Evolutionary conservation across 2,888 invertebrate genomes (phyloP).

Genomic region (Epistrophe grossulariae): DNA sequence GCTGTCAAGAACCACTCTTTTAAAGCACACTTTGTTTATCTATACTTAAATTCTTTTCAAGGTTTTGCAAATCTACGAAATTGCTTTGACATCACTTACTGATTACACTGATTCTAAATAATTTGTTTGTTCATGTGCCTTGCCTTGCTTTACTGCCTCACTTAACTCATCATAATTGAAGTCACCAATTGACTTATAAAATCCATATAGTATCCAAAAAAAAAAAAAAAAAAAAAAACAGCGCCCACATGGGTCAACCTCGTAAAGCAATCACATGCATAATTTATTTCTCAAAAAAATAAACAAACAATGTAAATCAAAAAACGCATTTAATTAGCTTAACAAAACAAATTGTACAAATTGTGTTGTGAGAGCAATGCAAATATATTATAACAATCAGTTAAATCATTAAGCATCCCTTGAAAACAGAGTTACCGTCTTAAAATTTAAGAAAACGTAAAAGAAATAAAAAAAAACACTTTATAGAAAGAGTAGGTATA

Average conservation of each 20-base stretch:
- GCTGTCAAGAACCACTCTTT: too few species aligned
- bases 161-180: slow-evolving; percentile 3
- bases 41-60: background rate
- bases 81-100: background rate
- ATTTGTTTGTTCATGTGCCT: background rate
- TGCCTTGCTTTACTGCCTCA: background rate
- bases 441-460: background rate
- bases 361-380: slow-evolving; percentile 16
- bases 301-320: background rate
- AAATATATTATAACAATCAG: background rate
- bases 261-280: background rate
- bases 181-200: background rate
- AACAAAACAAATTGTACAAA: slow-evolving; percentile 62
- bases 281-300: background rate
- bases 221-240: background rate
- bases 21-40: background rate
- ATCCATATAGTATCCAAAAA: background rate
- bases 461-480: too few species aligned
- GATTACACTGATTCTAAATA: background rate
- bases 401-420: background rate
- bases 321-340: slow-evolving; percentile 24
- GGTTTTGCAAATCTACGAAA: background rate
- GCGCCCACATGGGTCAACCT: background rate
- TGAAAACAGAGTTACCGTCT: background rate
- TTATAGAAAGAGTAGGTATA: too few species aligned